Base-by-base conservation (phyloP, 1,140 invertebrate species). In the Drosophila bifasciata region DNA sequence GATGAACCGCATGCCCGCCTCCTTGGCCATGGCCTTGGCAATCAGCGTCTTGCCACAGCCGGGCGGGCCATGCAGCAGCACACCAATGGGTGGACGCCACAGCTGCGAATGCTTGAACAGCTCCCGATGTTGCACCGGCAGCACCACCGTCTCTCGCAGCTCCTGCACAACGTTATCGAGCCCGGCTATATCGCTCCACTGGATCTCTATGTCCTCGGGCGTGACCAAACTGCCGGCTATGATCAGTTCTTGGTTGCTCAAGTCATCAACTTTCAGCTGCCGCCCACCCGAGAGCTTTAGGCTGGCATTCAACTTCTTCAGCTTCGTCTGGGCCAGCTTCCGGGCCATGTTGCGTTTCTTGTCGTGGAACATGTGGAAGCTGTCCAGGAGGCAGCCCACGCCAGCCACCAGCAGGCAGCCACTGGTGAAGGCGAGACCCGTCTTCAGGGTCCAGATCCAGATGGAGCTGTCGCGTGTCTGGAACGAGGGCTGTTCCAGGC, bases 31-130 rank as follows among this genome's bases (percentile, higher is more conserved):
- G 7, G 98, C 98, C 92, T 97, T 97, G 3, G 98, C 98, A 58
- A 99, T 97, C 92, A 99, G 94, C 0, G 98, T 99, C 93, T 99
- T 99, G 5, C 98, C 98, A 93, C 98, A 99, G 5, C 97, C 97
- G 50, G 97, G 95, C 25, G 96, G 96, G 4, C 96, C 96, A 92
- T 97, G 95, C 39, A 99, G 92, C 25, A 99, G 91, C 7, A 99
- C 96, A 58, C 94, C 98, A 94, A 99, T 99, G 0, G 98, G 98
- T 8, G 98, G 96, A 92, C 97, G 96, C 11, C 97, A 97, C 9
- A 99, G 93, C 56, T 94, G 93, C 0, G 97, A 98, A 76, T 96
- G 94, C 43, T 94, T 92, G 79, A 98, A 98, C 5, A 98, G 92
- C 63, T 98, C 95, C 48, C 95, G 94, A 76, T 95, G 94, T 90